Conservation (phyloP, 1,140 invertebrate species). For the Pseudomyrmex dendroicus region DNA sequence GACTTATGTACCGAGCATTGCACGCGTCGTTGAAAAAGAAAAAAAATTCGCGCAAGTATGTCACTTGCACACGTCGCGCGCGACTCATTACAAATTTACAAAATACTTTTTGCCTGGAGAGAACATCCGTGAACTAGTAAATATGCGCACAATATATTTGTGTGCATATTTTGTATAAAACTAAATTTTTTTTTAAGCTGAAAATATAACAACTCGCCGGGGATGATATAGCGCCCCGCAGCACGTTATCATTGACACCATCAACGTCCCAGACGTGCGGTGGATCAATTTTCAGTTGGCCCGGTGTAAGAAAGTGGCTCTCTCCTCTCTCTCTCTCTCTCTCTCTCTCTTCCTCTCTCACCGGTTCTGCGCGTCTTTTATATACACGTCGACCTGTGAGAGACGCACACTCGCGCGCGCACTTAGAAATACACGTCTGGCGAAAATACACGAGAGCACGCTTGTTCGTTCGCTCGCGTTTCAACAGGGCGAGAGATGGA, state of each 20-base stretch:
- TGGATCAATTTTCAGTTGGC: conserved; percentile 72
- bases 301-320: conserved; percentile 70
- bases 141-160: background rate
- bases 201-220: background rate
- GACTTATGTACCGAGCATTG: background rate
- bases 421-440: conserved; percentile 54
- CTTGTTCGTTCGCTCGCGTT: conserved; percentile 55
- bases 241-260: conserved; percentile 10
- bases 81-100: too few relatives aligned
- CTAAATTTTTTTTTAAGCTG: background rate
- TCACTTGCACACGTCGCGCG: too few relatives aligned
- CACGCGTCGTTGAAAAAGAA: background rate
- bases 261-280: conserved; percentile 35
- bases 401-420: conserved; percentile 44
- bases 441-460: conserved; percentile 9
- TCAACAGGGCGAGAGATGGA: conserved; percentile 45
- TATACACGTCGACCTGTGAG: conserved; percentile 58
- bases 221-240: background rate
- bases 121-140: too few relatives aligned
- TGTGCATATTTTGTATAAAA: too few relatives aligned
- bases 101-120: too few relatives aligned
- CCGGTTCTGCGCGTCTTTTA: conserved; percentile 68
- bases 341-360: conserved; percentile 6
- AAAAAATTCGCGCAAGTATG: too few relatives aligned
- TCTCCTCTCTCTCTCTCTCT: too few relatives aligned